Conservation (phyloP, 1,140 invertebrate species). For the Drosophila melanogaster region Release_6_plus_ISO1_MT NT_033779.5:4346501-4347000, state of each 20-base stretch:
- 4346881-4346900: background rate
- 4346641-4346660: conserved; percentile 84
- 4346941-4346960: conserved; percentile 54
- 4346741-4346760: conserved; percentile 26
- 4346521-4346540: too few species aligned
- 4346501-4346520: too few species aligned
- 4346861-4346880: conserved; percentile 20
- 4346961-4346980: conserved; percentile 54
- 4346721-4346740: conserved; percentile 72
- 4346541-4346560: background rate
- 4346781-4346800: conserved; percentile 48
- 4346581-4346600: conserved; percentile 25
- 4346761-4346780: conserved; percentile 19
- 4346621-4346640: conserved; percentile 84
- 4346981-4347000: conserved; percentile 75
- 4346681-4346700: conserved; percentile 31
- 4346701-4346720: conserved; percentile 34
- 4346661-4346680: conserved; percentile 73
- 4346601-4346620: conserved; percentile 73
- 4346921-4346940: conserved; percentile 79
- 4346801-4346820: conserved; percentile 81
- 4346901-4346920: conserved; percentile 5
- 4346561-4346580: background rate
- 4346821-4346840: conserved; percentile 77
- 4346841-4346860: conserved; percentile 49